A percentile compares a stretch with the other conserved stretches of the same genome.
phyloP scores from a whole-genome alignment of 2,888 invertebrate species.

The Scaeva pyrastri region DNA sequence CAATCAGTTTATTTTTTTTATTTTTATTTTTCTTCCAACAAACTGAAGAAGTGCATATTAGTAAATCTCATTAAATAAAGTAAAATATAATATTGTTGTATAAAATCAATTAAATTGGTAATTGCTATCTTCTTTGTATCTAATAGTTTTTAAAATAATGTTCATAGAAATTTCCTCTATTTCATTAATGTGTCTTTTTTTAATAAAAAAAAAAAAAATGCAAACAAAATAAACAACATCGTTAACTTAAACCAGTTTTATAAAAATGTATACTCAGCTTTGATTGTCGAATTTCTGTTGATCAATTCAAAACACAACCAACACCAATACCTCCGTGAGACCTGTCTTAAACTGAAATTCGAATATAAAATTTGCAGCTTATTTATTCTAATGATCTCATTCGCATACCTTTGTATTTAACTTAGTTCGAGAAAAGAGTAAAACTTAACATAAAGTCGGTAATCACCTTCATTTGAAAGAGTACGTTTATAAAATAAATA shows the following conservation, averaged over 20 bases:
- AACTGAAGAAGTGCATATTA: too few species aligned
- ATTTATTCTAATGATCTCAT: slow-evolving; percentile 67
- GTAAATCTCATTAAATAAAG: too few species aligned
- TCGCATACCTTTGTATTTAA: slow-evolving; percentile 61
- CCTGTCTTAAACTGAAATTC: background rate
- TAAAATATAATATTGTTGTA: too few species aligned
- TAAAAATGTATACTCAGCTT: background rate
- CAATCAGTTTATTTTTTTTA: too few species aligned
- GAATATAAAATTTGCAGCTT: slow-evolving; percentile 31
- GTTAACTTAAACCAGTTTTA: slow-evolving; percentile 1
- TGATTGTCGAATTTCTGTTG: background rate
- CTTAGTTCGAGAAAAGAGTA: slow-evolving; percentile 5
- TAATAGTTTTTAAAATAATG: too few species aligned
- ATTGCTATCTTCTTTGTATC: too few species aligned
- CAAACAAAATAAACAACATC: slow-evolving; percentile 7
- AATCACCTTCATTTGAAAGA: background rate
- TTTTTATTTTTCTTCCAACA: too few species aligned
- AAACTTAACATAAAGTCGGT: slow-evolving; percentile 34
- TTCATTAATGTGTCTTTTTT: too few species aligned
- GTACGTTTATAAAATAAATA: slow-evolving; percentile 10
- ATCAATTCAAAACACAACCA: background rate
- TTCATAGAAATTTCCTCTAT: too few species aligned
- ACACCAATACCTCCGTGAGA: background rate
- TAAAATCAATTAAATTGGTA: too few species aligned
- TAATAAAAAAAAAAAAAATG: background rate